These are phyloP conservation scores for Nannoperca australis DNA, from an alignment of 2,797 vertebrate genomes.

Conservation along the genomic window DNA sequence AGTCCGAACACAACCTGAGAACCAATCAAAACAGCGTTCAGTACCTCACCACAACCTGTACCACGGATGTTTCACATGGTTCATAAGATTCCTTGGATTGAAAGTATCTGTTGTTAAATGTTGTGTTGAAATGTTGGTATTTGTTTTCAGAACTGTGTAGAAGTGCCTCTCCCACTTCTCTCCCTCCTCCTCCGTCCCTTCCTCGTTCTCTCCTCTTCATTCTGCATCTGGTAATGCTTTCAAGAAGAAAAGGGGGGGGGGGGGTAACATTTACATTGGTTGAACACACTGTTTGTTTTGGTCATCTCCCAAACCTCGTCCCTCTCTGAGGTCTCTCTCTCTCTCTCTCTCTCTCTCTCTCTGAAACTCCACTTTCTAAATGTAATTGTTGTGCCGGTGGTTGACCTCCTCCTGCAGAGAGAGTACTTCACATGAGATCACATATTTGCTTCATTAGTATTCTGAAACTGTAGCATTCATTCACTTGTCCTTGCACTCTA, in stretches of 20 bases:
- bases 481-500: slow-evolving; percentile 49
- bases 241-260: slow-evolving; percentile 3
- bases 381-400: slow-evolving; percentile 34
- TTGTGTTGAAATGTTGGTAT: background rate
- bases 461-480: slow-evolving; percentile 50
- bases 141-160: background rate
- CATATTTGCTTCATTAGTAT: slow-evolving; percentile 70
- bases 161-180: slow-evolving; percentile 8
- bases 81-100: background rate
- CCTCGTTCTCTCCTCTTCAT: slow-evolving; percentile 19
- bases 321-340: slow-evolving; percentile 44
- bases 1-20: background rate
- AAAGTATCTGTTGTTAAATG: background rate
- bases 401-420: slow-evolving; percentile 52
- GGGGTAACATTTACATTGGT: slow-evolving; percentile 53
- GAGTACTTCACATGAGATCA: slow-evolving; percentile 57
- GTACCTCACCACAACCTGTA: background rate
- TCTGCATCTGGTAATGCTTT: slow-evolving; percentile 76
- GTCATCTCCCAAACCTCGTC: slow-evolving; percentile 68
- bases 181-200: slow-evolving; percentile 27
- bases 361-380: slow-evolving; percentile 42
- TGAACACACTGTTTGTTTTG: slow-evolving; percentile 73
- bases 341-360: slow-evolving; percentile 23
- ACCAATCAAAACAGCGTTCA: background rate
- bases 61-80: background rate